These are phyloP conservation scores for Eristalinus aeneus DNA, from an alignment of 2,888 invertebrate species.

Conservation along the genomic window DNA sequence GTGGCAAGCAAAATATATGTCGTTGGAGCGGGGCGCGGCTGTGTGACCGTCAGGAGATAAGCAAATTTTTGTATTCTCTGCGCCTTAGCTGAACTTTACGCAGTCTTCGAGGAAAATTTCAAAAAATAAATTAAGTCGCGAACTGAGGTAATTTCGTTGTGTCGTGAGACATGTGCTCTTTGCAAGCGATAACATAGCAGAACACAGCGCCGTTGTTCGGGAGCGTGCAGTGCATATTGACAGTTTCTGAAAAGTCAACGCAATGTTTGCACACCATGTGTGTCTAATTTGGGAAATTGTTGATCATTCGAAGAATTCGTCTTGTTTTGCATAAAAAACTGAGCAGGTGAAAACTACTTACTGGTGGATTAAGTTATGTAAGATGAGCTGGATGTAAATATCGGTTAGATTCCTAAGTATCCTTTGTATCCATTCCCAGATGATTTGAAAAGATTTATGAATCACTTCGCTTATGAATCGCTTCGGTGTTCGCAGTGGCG, in stretches of 20 bases:
- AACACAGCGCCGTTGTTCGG: not conserved
- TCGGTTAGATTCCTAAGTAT: no score
- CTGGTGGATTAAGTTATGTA: no score
- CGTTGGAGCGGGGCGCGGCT: not conserved
- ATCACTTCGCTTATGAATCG: no score
- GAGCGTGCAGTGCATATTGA: not conserved
- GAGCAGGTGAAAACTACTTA: no score
- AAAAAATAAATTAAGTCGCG: not conserved
- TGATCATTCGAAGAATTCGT: no score
- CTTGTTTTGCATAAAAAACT: no score
- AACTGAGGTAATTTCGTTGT: not conserved
- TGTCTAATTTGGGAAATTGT: no score
- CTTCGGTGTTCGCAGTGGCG: no score
- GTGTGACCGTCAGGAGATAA: not conserved
- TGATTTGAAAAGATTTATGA: no score
- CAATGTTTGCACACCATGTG: not conserved
- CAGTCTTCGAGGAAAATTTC: not conserved
- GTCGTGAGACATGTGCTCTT: not conserved
- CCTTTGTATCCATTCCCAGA: no score
- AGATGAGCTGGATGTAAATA: no score
- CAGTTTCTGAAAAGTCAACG: not conserved
- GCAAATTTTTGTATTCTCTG: not conserved
- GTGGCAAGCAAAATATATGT: not conserved
- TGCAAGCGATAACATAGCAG: not conserved
- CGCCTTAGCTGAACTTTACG: not conserved